Base-by-base conservation (phyloP, 1,140 invertebrate species). In the Lerema accius region DNA sequence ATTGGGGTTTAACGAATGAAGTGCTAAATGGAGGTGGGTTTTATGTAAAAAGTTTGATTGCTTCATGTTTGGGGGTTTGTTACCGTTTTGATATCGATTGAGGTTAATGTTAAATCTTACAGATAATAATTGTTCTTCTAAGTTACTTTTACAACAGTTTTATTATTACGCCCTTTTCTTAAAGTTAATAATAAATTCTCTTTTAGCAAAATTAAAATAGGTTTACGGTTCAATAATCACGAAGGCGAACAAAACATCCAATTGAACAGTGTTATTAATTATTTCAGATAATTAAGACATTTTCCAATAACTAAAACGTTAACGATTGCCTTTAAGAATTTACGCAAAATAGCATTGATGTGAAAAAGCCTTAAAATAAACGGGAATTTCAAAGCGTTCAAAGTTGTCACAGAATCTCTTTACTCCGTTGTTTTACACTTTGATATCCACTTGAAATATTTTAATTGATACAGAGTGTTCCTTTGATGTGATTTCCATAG, bases 391-490 rank as follows among this genome's bases (percentile, higher is more conserved):
- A 35, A 49, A 56, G 28, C 51, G 15, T 49, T 64, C 23, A 46
- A 53, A 60, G 13, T 53, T 48, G 28, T 26, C 42, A 14, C 40
- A 11, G 26, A 58, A 49, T 37, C 17, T 43, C 23, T 51, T 50
- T 53, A 51, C 15, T 45, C 51, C 15, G 17, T 43, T 51, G 14
- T 51, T 53, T 19, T 11, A 19, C 28, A 53, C 51, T 69, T 61
- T 56, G 59, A 62, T 62, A 55, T 14, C 42, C 42, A 49, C 62
- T 64, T 50, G 17, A 63, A 67, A 58, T 64, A 42, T 64, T 68
- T 43, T 55, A 68, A 64, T 64, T 61, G 60, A 67, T 59, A 23
- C 37, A 26, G 28, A 39, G 11, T 43, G 40, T 13, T 48, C 63
- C 37, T 26, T 60, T 68, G 26, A 67, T 56, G 23, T 19, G 46